Evolutionary conservation across 2,888 invertebrate species (phyloP), one percentile per base, ranked within the genome.

Genomic region (Suillia variegata): DNA sequence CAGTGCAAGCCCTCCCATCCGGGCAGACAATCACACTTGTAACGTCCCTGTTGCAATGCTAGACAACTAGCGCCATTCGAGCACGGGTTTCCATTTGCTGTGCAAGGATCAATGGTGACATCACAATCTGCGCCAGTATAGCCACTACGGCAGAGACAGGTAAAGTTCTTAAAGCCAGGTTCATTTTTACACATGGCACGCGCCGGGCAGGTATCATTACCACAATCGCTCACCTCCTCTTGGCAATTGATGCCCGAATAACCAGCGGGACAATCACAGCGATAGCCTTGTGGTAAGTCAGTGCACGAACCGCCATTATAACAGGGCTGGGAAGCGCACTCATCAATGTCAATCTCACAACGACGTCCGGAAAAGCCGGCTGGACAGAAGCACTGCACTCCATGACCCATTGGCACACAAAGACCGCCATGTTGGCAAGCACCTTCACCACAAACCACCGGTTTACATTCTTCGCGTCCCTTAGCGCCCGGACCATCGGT

Each of bases 1-100:
- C 99, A 99, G 62, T 91, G 90, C 70, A 94, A 92, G 61, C 99
- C 99, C 79, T 96, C 95, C 98, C 98, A 99, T 42, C 99, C 99
- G 18, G 95, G 91, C 56, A 93, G 84, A 80, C 99, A 99, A 79
- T 96, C 94, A 79, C 99, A 99, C 80, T 93, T 92, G 81, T 91
- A 97, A 68, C 96, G 86, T 12, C 96, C 96, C 85, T 94, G 95
- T 79, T 93, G 93, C 59, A 95, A 86, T 48, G 94, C 94, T 65
- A 92, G 86, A 74, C 97, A 97, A 42, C 89, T 89, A 3, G 93
- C 96, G 3, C 94, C 94, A 75, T 97, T 96, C 52, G 88, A 88
- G 80, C 97, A 97, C 10, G 96, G 95, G 75, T 94, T 95, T 58
- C 93, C 93, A 75, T 90, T 92, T 1, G 92, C 90, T 0, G 92